These are phyloP conservation scores for Manduca sexta DNA, from an alignment of 1,140 invertebrate species.

Conservation along the genomic window DNA sequence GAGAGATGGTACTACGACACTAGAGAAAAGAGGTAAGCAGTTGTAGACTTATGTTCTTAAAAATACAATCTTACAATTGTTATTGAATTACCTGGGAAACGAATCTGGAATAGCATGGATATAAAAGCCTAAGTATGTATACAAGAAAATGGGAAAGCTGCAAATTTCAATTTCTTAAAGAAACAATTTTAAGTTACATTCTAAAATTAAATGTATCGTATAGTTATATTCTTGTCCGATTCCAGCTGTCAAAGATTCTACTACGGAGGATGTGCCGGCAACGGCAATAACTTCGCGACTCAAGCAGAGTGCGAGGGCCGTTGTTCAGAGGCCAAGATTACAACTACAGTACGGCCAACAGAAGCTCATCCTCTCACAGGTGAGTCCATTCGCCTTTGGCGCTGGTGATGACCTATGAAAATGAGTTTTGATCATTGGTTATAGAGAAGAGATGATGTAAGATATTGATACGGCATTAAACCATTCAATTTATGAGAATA, in stretches of 20 bases:
- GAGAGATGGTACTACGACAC: slow-evolving; percentile 90
- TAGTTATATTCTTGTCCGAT: background rate
- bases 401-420: background rate
- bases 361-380: background rate
- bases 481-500: too few relatives aligned
- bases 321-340: slow-evolving; percentile 29
- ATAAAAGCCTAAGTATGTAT: too few relatives aligned
- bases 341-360: slow-evolving; percentile 10
- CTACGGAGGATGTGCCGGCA: slow-evolving; percentile 92
- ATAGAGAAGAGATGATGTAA: too few relatives aligned
- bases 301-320: slow-evolving; percentile 78
- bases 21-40: slow-evolving; percentile 39
- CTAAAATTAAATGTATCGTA: too few relatives aligned
- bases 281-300: slow-evolving; percentile 86
- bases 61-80: too few relatives aligned
- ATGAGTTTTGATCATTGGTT: background rate
- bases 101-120: too few relatives aligned
- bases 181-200: too few relatives aligned
- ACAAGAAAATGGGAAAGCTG: too few relatives aligned
- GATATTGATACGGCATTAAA: too few relatives aligned
- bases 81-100: too few relatives aligned
- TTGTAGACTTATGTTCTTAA: background rate
- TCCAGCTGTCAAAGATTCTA: slow-evolving; percentile 80
- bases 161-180: too few relatives aligned
- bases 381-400: background rate